These are phyloP conservation scores for Amia ocellicauda DNA, from an alignment of 2,113 vertebrate genomes.

Conservation along the genomic window DNA sequence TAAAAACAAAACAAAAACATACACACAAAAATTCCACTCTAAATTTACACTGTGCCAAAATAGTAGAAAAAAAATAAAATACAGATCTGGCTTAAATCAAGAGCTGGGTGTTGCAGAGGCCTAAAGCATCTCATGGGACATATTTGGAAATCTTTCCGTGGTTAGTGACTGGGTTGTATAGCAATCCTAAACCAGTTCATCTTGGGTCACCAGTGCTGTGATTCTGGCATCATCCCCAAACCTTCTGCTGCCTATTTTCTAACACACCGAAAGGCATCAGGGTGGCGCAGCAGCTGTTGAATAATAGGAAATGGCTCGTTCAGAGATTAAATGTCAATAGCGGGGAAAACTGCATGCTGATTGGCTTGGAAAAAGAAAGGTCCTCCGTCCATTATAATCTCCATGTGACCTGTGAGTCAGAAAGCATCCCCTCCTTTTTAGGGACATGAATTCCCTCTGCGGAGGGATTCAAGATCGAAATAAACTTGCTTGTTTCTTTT, in stretches of 20 bases:
- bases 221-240: not conserved
- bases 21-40: constrained; percentile 59
- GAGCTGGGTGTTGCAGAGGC: constrained; percentile 25
- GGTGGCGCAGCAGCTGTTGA: not conserved
- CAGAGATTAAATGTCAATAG: not conserved
- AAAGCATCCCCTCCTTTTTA: too few species aligned
- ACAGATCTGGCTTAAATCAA: constrained; percentile 40
- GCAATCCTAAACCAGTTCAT: constrained; percentile 38
- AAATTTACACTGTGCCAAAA: constrained; percentile 51
- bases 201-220: constrained; percentile 43
- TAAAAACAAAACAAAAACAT: constrained; percentile 55
- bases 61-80: constrained; percentile 28
- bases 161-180: constrained; percentile 9
- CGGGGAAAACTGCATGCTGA: too few species aligned
- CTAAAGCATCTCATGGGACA: constrained; percentile 11
- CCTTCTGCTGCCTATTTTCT: not conserved
- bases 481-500: too few species aligned
- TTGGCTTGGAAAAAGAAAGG: too few species aligned
- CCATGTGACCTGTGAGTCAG: too few species aligned
- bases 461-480: too few species aligned
- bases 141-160: constrained; percentile 2
- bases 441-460: too few species aligned
- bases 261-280: constrained; percentile 19
- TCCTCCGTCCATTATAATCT: too few species aligned
- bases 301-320: not conserved